Evolutionary conservation across 2,888 invertebrate genomes (phyloP).

Genomic region (Chydorus sphaericus): DNA sequence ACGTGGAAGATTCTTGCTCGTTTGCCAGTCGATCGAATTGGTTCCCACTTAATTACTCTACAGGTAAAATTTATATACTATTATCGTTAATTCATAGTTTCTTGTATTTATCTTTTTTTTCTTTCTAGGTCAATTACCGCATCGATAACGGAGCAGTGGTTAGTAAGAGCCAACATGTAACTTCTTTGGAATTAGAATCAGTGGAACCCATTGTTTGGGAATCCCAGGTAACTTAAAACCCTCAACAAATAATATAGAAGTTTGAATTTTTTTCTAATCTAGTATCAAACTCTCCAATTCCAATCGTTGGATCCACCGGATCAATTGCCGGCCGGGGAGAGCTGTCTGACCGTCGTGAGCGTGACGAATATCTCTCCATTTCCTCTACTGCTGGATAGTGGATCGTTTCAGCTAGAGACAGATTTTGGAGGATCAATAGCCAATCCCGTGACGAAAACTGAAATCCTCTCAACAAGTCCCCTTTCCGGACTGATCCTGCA

Average conservation of each 20-base stretch:
- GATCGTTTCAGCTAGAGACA: not conserved
- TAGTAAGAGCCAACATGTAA: not conserved
- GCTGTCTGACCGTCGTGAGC: not conserved
- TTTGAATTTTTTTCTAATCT: no score
- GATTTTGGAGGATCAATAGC: not conserved
- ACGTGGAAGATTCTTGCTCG: not conserved
- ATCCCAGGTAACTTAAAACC: no score
- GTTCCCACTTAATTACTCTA: not conserved
- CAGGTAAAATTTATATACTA: not conserved
- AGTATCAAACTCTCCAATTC: not conserved
- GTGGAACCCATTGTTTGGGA: not conserved
- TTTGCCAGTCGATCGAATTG: not conserved
- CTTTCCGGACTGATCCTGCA: not conserved
- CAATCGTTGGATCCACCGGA: not conserved
- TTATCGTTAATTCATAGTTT: not conserved
- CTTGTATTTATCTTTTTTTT: not conserved
- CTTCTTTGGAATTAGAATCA: not conserved
- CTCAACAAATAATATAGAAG: no score
- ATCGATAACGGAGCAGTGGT: not conserved
- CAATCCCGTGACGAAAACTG: no score
- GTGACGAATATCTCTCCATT: conserved; percentile 3
- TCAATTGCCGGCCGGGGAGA: not conserved
- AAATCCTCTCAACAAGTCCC: no score
- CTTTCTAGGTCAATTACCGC: not conserved
- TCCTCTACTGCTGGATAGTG: not conserved